Evolutionary conservation across 2,888 invertebrate genomes (phyloP), one percentile per base, ranked within the genome.

Genomic region (Agrochola litura): DNA sequence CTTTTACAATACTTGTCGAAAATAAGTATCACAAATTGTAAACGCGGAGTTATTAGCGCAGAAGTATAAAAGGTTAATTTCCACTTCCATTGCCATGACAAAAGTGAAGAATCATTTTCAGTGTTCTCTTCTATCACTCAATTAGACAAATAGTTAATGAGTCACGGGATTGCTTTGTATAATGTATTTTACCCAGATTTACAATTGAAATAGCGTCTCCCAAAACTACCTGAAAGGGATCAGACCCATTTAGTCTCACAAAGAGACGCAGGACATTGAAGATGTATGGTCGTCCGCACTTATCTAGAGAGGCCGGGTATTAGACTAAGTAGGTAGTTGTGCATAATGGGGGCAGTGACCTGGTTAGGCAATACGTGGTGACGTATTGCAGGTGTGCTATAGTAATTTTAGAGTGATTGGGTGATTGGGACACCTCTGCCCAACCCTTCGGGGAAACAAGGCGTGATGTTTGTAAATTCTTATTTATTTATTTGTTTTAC

Each of bases 191-290:
- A 73, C n/a, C 52, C 46, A 65, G 16, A 74, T 76, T 63, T 56
- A 75, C 61, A 61, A 72, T 56, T 78, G 66, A 41, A 78, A 71
- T 76, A n/a, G 22, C 25, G 10, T 25, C n/a, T 56, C 6, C n/a
- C 12, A 14, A 52, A 67, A 43, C 65, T 72, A 77, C 73, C 69
- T 82, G 77, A 70, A 52, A 73, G 52, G 69, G 77, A 63, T 61
- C 46, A 56, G 22, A 56, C 37, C 78, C 69, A 46, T 76, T 54
- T 46, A 10, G 30, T 19, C 5, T 54, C 58, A 82, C 77, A 70
- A 70, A 77, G 56, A 69, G 61, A 66, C 65, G 30, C 3, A 61
- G 41, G 58, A 61, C 76, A 49, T 41, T 60, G 60, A 30, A 58
- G 61, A 81, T 43, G 52, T 73, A 73, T 66, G 66, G 52, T 56